These are phyloP conservation scores for Nesoenas mayeri DNA, from an alignment of 2,113 vertebrate genomes.

Conservation along the genomic window DNA sequence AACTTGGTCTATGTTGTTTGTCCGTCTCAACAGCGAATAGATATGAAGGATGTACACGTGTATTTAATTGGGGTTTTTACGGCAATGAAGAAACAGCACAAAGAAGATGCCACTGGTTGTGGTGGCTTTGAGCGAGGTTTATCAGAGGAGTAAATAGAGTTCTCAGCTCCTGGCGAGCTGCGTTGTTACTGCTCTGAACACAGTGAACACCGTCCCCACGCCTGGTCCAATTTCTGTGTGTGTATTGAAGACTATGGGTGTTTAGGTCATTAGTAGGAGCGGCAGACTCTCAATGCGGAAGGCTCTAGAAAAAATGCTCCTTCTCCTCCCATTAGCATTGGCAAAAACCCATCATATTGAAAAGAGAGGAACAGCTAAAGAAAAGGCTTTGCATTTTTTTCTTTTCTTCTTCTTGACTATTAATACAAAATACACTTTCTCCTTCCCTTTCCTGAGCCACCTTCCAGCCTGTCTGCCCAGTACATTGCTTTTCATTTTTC, in stretches of 20 bases:
- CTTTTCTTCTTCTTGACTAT: background rate
- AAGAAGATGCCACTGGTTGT: background rate
- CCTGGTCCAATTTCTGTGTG: background rate
- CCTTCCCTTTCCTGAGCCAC: background rate
- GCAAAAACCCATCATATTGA: background rate
- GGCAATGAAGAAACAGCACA: background rate
- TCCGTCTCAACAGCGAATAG: no score
- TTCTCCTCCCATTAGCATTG: background rate
- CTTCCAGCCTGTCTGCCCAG: background rate
- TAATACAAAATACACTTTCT: background rate
- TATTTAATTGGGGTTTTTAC: background rate
- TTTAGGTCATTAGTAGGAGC: background rate
- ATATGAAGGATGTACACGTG: background rate
- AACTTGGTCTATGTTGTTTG: no score
- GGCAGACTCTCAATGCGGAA: background rate
- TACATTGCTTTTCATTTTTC: background rate
- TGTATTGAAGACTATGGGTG: no score
- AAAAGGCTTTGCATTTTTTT: background rate
- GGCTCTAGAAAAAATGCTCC: background rate
- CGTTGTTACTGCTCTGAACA: background rate
- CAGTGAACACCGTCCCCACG: background rate
- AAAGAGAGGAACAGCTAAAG: background rate
- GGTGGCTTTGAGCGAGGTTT: background rate
- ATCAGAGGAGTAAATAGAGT: background rate
- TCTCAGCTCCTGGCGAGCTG: background rate